These are phyloP conservation scores for Asbolus verrucosus DNA, from an alignment of 1,140 invertebrate genomes.

Conservation along the genomic window DNA sequence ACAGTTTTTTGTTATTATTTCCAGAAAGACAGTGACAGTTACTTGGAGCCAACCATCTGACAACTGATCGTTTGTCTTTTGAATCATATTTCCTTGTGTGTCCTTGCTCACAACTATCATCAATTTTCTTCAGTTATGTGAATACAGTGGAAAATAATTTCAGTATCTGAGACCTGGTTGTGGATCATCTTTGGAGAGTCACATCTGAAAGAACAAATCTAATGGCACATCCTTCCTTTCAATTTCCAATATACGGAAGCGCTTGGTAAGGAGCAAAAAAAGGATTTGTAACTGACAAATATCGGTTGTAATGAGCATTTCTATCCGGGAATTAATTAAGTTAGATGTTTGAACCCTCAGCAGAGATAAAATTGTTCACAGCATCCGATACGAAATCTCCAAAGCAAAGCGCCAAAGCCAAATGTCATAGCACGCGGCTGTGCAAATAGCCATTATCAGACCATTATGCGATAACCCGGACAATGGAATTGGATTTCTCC, in stretches of 20 bases:
- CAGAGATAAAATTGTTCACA: constrained; percentile 12
- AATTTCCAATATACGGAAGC: background rate
- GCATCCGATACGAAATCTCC: background rate
- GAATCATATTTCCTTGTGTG: constrained; percentile 1
- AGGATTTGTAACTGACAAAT: background rate
- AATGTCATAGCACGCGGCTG: constrained; percentile 25
- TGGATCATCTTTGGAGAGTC: background rate
- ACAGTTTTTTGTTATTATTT: constrained; percentile 8
- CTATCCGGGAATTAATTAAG: constrained; percentile 4
- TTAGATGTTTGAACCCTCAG: background rate
- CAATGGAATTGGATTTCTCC: constrained; percentile 19
- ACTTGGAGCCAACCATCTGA: constrained; percentile 1
- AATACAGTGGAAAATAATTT: background rate
- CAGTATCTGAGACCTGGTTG: too few relatives aligned
- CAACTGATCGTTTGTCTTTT: constrained; percentile 23
- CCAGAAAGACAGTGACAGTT: background rate
- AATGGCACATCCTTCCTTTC: background rate
- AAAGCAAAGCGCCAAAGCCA: constrained; percentile 6
- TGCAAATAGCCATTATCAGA: constrained; percentile 30
- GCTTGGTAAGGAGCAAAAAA: background rate
- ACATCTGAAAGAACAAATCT: background rate
- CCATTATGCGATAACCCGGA: constrained; percentile 14
- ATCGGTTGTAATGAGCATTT: background rate
- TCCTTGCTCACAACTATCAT: background rate
- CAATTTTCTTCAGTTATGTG: constrained; percentile 6